Evolutionary conservation across 2,888 invertebrate species (phyloP), one percentile per base, ranked within the genome.

Genomic region (Cataglyphis altisquamis): DNA sequence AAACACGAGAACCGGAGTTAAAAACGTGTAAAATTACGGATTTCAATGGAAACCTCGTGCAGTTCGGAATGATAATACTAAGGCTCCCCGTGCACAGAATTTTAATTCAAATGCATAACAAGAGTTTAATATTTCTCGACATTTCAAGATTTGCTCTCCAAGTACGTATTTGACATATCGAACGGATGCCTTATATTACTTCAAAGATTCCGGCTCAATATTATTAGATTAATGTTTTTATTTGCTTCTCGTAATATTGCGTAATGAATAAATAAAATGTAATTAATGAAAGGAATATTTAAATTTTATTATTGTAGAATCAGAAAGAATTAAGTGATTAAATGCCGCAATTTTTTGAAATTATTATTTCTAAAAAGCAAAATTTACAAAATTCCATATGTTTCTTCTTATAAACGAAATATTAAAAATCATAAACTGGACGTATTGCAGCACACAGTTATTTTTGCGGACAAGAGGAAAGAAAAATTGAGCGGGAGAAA

Each of bases 51-150:
- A 52, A 32, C 2, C 9, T 4, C 29, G 15, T 12, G 5, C 18
- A 45, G 9, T 25, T 45, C 25, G n/a, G 48, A n/a, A 45, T 45
- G 18, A 8, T 8, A 52, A 52, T 45, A 52, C n/a, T 8, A 52
- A 52, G 9, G 3, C n/a, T 36, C 15, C n/a, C 55, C 36, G 32
- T 36, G 36, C 36, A 25, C 5, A 18, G 3, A 18, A 10, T 41
- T 60, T 73, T 60, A 29, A 60, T n/a, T 60, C 12, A n/a, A 73
- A 36, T 29, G 55, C 25, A 36, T 55, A 57, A 70, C 29, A 1
- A 73, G 0, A n/a, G 29, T 73, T 39, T 60, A 73, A 73, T 39
- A 3, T 60, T 60, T 41, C 60, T 3, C n/a, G n/a, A 60, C 25
- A 73, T 29, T 73, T 73, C 29, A 12, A 29, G 4, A n/a, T 57